Evolutionary conservation across 2,797 vertebrate genomes (phyloP), one percentile per base, ranked within the genome.

Genomic region (Hephaestus fuliginosus): DNA sequence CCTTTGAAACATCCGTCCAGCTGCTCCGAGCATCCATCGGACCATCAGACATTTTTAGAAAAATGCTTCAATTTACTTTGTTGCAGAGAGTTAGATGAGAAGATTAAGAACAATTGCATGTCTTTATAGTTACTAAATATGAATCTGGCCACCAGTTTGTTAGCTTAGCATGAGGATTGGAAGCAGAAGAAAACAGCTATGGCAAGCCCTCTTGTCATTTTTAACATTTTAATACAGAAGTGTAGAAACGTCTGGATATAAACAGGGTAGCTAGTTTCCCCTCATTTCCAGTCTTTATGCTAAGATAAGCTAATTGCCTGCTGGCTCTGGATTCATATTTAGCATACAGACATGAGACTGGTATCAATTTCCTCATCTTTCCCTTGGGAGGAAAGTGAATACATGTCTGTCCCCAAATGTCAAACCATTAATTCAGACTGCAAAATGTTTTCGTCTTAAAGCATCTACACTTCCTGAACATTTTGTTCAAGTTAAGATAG

Each of bases 1-100:
- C 36, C 2, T 48, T 56, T 63, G 15, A 72, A 61, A 70, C 43
- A 20, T 9, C 9, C 7, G 22, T 43, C 39, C 28, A 69, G 55
- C 56, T 53, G 52, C 18, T 68, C 11, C 12, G 36, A 53, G 17
- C 62, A 41, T 75, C 36, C 39, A 41, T 75, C 18, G 48, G 39
- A 22, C 52, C 28, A 33, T 41, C 12, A 33, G 28, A 65, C 17
- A 44, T 70, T 62, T 66, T 20, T 12, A 4, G 20, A 28, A 61
- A 60, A 14, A 25, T 0, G 1, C 41, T 52, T 13, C 25, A 25
- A 18, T 71, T 69, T 1, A 2, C 12, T 61, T 52, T 64, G 43
- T 46, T 9, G 7, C 48, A 2, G 2, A 61, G 22, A 36, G 36
- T 48, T 30, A 13, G 14, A 33, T 58, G 17, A 46, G 41, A 44